Evolutionary conservation across 1,140 invertebrate genomes (phyloP).

Genomic region (Luehdorfia chinensis): DNA sequence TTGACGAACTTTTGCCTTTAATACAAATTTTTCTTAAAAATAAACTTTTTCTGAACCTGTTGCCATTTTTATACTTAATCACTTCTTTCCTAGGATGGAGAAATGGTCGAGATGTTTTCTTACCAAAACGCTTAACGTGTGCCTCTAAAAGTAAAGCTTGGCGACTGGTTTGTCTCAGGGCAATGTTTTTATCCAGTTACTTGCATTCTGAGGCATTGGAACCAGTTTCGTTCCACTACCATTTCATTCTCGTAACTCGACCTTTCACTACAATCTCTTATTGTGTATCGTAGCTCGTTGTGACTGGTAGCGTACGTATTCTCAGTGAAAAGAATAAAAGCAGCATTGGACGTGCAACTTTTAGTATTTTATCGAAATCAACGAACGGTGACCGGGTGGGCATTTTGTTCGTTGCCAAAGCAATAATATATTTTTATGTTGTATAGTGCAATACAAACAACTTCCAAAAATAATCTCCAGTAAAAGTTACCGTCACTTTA

Average conservation of each 20-base stretch:
- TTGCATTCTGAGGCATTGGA: conserved; percentile 70
- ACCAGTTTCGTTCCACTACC: conserved; percentile 68
- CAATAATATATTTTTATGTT: conserved; percentile 4
- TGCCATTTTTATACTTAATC: too few relatives aligned
- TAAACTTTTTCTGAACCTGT: too few relatives aligned
- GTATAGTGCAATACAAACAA: conserved; percentile 2
- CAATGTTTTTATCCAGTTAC: conserved; percentile 72
- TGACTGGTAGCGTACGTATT: conserved; percentile 19
- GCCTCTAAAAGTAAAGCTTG: conserved; percentile 31
- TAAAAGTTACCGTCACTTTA: conserved; percentile 14
- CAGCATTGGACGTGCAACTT: conserved; percentile 28
- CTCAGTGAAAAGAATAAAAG: conserved; percentile 27
- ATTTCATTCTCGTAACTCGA: conserved; percentile 56
- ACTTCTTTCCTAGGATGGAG: too few relatives aligned
- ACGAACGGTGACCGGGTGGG: background rate
- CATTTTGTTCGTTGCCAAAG: background rate
- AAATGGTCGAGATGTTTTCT: too few relatives aligned
- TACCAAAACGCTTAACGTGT: conserved; percentile 36
- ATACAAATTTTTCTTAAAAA: too few relatives aligned
- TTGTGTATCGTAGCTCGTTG: conserved; percentile 41
- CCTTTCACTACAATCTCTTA: conserved; percentile 66
- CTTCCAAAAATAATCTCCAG: conserved; percentile 10
- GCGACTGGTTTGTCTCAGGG: conserved; percentile 65
- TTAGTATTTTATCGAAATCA: conserved; percentile 8
- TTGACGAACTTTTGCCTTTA: too few relatives aligned